Base-by-base conservation (phyloP, 2,888 invertebrate species). In the Macrophya alboannulata region DNA sequence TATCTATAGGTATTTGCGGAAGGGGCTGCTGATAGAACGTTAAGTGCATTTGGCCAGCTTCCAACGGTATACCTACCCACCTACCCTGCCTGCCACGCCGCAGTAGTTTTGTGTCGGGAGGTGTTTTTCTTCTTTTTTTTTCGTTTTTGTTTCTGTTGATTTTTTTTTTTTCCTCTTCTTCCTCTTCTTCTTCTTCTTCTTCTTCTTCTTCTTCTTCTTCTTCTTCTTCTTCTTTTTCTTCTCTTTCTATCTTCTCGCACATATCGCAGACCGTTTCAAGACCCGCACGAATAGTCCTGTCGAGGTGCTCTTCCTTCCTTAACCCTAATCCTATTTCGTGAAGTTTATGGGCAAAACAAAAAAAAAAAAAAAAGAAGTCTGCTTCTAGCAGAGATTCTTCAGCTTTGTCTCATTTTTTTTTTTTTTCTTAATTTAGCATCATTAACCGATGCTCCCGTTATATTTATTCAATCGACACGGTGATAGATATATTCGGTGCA, bases 11-110 rank as follows among this genome's bases (percentile, higher is more conserved):
- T 55, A 55, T 55, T 55, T 55, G 55, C 68, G 45, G 21, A 45
- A 8, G 86, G 84, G 86, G 88, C 87, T 86, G 87, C 90, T 90
- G 92, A 91, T 92, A 90, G 92, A 91, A 91, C 90, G 89, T 87
- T 92, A 91, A 92, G 92, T 92, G 92, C 91, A 91, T 92, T 92
- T 92, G 92, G 92, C 92, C 86, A 89, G 90, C 86, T 90, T 92
- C 92, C 92, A 92, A 87, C 87, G 87, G 87, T 88, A 87, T 88
- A 87, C 89, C 88, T 86, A 83, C 74, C 74, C 86, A 86, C 17
- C 45, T 45, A 45, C 74, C n/a, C 74, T 68, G 40, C 45, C 25
- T 43, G 21, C 12, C n/a, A 1, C 17, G 10, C 71, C 15, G 17
- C 43, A 37, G 8, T 37, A 43, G n/a, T 45, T 76, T 40, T 15